Percentiles rank a stretch among this genome's conserved stretches.
Conservation (phyloP, 2,113 vertebrate species). For the Stigmatopora nigra region DNA sequence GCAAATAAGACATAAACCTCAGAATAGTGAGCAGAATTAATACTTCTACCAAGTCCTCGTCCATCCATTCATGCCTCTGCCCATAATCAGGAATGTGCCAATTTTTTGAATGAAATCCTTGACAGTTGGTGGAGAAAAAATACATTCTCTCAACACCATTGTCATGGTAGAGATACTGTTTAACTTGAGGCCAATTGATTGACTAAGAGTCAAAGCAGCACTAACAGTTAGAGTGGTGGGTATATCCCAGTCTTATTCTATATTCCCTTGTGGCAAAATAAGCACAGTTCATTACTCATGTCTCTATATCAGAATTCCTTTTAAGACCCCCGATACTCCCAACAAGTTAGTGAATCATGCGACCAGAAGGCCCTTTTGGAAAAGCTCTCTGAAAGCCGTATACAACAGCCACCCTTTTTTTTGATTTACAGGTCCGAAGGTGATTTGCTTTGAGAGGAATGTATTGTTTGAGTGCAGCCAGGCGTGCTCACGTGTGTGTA, state of each 20-base stretch:
- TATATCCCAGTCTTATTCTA: slow-evolving; percentile 3
- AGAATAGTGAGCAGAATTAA: not conserved
- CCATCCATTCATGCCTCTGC: not conserved
- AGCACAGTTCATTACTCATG: slow-evolving; percentile 19
- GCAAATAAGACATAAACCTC: not conserved
- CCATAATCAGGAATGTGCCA: not conserved
- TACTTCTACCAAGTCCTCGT: not conserved
- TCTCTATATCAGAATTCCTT: slow-evolving; percentile 26
- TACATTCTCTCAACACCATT: not conserved
- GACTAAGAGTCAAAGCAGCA: not conserved
- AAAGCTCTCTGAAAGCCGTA: slow-evolving; percentile 11
- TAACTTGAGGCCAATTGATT: not conserved
- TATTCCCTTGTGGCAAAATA: slow-evolving; percentile 1
- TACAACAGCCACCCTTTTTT: slow-evolving; percentile 12
- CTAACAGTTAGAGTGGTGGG: slow-evolving; percentile 1
- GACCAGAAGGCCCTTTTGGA: slow-evolving; percentile 18
- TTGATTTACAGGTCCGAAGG: slow-evolving; percentile 45
- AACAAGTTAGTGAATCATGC: slow-evolving; percentile 37
- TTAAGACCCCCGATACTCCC: slow-evolving; percentile 28
- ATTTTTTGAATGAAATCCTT: slow-evolving; percentile 1
- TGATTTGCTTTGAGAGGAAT: slow-evolving; percentile 40
- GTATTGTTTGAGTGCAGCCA: slow-evolving; percentile 69
- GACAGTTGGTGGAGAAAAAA: not conserved
- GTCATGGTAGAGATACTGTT: not conserved
- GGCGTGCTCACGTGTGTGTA: slow-evolving; percentile 44